phyloP scores from a whole-genome alignment of 2,797 vertebrate species.

The Lacerta viridis region DNA sequence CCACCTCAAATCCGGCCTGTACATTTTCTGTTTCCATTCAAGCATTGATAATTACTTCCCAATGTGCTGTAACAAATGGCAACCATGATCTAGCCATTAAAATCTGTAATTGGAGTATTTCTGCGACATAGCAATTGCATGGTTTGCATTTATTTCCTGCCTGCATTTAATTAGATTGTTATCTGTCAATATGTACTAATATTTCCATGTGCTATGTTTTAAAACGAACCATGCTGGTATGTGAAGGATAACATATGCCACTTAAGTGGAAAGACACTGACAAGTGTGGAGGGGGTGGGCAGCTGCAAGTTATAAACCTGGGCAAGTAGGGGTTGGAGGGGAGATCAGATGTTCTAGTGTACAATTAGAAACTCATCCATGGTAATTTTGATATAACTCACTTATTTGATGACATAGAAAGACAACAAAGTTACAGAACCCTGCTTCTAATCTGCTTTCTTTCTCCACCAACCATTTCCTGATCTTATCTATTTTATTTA shows the following conservation, averaged over 20 bases:
- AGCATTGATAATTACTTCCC: slow-evolving; percentile 2
- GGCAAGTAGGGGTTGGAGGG: too few species aligned
- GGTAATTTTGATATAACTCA: not conserved
- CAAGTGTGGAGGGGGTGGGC: not conserved
- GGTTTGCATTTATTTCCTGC: slow-evolving; percentile 13
- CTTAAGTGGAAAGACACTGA: not conserved
- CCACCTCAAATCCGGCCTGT: not conserved
- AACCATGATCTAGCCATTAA: slow-evolving; percentile 19
- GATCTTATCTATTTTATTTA: not conserved
- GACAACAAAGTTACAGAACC: not conserved
- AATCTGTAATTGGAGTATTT: slow-evolving; percentile 33
- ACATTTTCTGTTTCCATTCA: slow-evolving; percentile 22
- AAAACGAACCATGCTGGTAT: slow-evolving; percentile 30
- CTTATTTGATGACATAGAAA: not conserved
- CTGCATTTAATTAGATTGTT: slow-evolving; percentile 8
- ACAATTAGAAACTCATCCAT: not conserved
- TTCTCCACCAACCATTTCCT: not conserved
- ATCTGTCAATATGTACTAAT: not conserved
- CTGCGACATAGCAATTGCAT: slow-evolving; percentile 3
- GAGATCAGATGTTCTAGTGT: too few species aligned
- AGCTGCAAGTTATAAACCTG: not conserved
- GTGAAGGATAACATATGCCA: not conserved
- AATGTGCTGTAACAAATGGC: slow-evolving; percentile 11
- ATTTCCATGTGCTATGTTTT: slow-evolving; percentile 13
- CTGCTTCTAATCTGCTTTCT: not conserved